Base-by-base conservation (phyloP, 1,140 invertebrate species). In the Araneus ventricosus region DNA sequence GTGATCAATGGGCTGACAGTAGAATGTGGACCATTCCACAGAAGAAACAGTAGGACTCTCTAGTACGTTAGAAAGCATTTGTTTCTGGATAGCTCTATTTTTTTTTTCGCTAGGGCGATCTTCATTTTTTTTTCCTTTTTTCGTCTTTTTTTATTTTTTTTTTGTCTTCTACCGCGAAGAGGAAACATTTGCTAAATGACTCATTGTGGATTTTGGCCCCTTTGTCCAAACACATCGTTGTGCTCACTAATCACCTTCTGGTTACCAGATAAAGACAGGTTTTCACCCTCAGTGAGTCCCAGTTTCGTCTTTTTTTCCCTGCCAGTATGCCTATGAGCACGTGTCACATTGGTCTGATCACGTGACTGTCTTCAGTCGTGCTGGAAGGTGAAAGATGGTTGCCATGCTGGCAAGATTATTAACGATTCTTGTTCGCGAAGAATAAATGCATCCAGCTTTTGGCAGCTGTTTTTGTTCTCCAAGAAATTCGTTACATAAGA, bases 151-250 rank as follows among this genome's bases (percentile, higher is more conserved):
- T 61, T 87, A 27, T 27, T 37, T 87, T 20, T 24, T 27, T 61
- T 61, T 61, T 22, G 24, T 87, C 41, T 39, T 87, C 17, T 20
- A 17, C 63, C n/a, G n/a, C 22, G 45, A 70, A 34, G 87, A n/a
- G 63, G 87, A 88, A 67, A 52, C 87, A 88, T 88, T 88, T 75
- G 63, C 87, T 75, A 88, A 88, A 88, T 75, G 87, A 88, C 87
- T 88, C 87, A 88, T 88, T 88, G 87, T 88, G 87, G 87, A 87
- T 88, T 88, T 88, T 57, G 61, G 61, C 87, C 45, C 67, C 39
- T 88, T 88, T 88, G 87, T 88, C 87, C 87, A 88, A 88, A 88
- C 63, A 88, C 63, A 75, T 88, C 87, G 37, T 24, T 67, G 1
- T 37, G 17, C 4, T 75, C 87, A 57, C 63, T 88, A 70, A 88